Base-by-base conservation (phyloP, 2,113 vertebrate genomes). In the Trochalopteron elliotii region DNA sequence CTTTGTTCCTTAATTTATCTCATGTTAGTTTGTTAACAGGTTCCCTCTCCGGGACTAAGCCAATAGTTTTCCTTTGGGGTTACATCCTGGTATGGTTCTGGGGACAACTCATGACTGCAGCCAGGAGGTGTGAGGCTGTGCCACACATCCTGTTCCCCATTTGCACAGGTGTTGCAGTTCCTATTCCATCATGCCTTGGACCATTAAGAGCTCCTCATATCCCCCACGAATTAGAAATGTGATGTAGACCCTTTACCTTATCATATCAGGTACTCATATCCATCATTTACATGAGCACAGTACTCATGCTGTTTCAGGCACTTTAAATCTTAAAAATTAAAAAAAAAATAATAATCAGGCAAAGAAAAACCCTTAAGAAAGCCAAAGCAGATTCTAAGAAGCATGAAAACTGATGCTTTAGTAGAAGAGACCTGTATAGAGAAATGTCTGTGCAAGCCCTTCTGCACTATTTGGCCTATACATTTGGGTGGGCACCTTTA, bases 401-500 rank as follows among this genome's bases (percentile, higher is more conserved):
- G 2, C 11, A 47, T 21, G 10, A 71, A 74, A 78, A 25, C 10
- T 8, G 14, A 57, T 53, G 1, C 2, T 80, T 60, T 69, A 44
- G 17, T 37, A 59, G 19, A n/a, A 7, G 4, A 69, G 7, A 61
- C 14, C 18, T 44, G 1, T 24, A 7, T 2, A 35, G 21, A 57
- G 4, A 64, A 80, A 53, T 15, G 6, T 42, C 2, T 52, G 12
- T 60, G 7, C 18, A 47, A 65, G 5, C 2, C 8, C 2, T 63
- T 42, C 4, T 61, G 7, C 7, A 27, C 1, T 39, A 1, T 65
- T 83, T 12, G 8, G 9, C 4, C 6, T 57, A 7, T 44, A 13
- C 0, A 0, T 44, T 57, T 7, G 2, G 10, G 3, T 22, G 14
- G 5, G 24, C 12, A 12, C 12, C 2, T 37, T 71, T 27, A 64